A percentile compares a stretch with the other conserved stretches of the same genome.
Evolutionary conservation across 1,140 invertebrate species (phyloP).

Genomic region (Drosophila pseudoananassae): DNA sequence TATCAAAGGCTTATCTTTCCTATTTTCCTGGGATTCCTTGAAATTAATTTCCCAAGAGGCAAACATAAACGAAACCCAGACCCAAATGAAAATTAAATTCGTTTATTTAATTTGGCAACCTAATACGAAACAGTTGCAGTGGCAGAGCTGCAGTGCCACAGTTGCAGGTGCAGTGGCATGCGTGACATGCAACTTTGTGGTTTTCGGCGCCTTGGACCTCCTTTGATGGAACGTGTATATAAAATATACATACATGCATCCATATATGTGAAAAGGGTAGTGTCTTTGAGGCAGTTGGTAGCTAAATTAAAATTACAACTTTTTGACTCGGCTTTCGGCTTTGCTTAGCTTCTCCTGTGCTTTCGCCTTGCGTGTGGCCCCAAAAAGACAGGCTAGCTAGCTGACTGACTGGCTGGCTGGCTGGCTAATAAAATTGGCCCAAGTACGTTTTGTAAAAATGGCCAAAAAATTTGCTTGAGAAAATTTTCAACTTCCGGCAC

Average conservation of each 20-base stretch:
- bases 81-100: constrained; percentile 48
- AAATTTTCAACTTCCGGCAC: constrained; percentile 69
- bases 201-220: constrained; percentile 50
- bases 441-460: constrained; percentile 78
- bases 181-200: constrained; percentile 61
- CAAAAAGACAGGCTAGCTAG: neutral
- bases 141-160: constrained; percentile 2
- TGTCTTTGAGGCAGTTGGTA: constrained; percentile 59
- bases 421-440: constrained; percentile 64
- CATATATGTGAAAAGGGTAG: neutral
- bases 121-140: neutral
- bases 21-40: constrained; percentile 25
- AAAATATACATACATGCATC: neutral
- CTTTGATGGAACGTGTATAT: neutral
- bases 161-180: constrained; percentile 37
- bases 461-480: constrained; percentile 71
- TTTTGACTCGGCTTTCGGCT: constrained; percentile 57
- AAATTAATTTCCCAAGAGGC: constrained; percentile 38
- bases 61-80: constrained; percentile 35
- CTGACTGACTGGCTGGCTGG: constrained; percentile 6
- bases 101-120: constrained; percentile 49
- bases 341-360: constrained; percentile 47
- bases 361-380: constrained; percentile 2
- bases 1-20: constrained; percentile 39
- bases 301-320: constrained; percentile 74